Conservation (phyloP, 2,888 invertebrate genomes). For the Cataglyphis albicans region DNA sequence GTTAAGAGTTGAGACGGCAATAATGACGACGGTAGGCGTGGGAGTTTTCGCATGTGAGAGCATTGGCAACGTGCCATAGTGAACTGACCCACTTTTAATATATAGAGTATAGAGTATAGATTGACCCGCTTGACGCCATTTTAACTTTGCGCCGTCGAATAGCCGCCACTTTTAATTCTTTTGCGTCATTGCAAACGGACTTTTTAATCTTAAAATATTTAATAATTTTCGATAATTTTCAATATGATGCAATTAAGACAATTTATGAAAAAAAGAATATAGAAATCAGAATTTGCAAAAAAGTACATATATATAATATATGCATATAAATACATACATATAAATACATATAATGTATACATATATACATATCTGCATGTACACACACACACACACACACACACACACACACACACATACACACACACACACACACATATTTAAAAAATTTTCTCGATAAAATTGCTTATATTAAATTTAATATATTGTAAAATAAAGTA, state of each 20-base stretch:
- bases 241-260: neutral
- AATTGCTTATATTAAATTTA: neutral
- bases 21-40: slow-evolving; percentile 67
- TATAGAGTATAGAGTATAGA: slow-evolving; percentile 64
- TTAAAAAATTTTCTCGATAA: neutral
- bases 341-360: no score
- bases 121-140: slow-evolving; percentile 77
- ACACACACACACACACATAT: no score
- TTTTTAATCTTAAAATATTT: slow-evolving; percentile 3
- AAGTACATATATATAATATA: no score
- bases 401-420: no score
- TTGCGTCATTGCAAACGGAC: slow-evolving; percentile 50
- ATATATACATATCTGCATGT: no score
- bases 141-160: slow-evolving; percentile 67
- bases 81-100: slow-evolving; percentile 79
- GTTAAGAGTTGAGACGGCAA: neutral
- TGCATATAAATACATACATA: no score
- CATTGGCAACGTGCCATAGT: slow-evolving; percentile 80
- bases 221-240: slow-evolving; percentile 11
- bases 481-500: no score
- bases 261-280: neutral
- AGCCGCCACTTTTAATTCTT: slow-evolving; percentile 45
- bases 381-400: no score
- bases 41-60: slow-evolving; percentile 78
- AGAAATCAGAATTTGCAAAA: neutral